These are phyloP conservation scores for Megalurothrips usitatus DNA, from an alignment of 2,888 invertebrate genomes.

Conservation along the genomic window DNA sequence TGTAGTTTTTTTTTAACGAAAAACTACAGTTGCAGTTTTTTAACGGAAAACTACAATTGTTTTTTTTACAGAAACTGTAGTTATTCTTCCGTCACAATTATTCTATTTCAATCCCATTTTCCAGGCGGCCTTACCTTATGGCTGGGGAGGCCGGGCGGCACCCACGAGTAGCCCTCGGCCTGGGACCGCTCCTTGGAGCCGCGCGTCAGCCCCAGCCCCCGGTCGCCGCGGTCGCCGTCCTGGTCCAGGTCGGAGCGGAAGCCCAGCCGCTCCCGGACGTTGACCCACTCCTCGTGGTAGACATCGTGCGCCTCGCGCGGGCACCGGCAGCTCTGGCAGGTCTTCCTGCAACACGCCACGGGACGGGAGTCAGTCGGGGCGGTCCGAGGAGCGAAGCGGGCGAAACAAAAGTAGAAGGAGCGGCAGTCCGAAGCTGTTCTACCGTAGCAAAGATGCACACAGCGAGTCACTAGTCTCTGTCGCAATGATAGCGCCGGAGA, in stretches of 20 bases:
- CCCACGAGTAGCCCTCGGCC: conserved; percentile 66
- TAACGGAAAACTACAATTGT: background rate
- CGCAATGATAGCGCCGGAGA: too few relatives aligned
- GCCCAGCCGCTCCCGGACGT: conserved; percentile 68
- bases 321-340: conserved; percentile 89
- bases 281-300: conserved; percentile 80
- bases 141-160: conserved; percentile 53
- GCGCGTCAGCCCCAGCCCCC: conserved; percentile 52
- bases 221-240: conserved; percentile 50
- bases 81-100: background rate
- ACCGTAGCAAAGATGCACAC: too few relatives aligned
- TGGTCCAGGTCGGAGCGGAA: conserved; percentile 57
- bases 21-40: too few relatives aligned
- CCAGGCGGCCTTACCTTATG: conserved; percentile 38
- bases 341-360: conserved; percentile 65
- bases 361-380: background rate
- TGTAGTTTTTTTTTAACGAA: too few relatives aligned
- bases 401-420: too few relatives aligned
- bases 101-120: background rate
- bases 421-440: too few relatives aligned
- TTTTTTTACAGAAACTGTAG: background rate
- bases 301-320: conserved; percentile 85
- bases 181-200: conserved; percentile 56
- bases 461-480: too few relatives aligned
- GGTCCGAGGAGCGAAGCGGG: too few relatives aligned